These are phyloP conservation scores for Clamator glandarius DNA, from an alignment of 2,797 vertebrate species.

Conservation along the genomic window DNA sequence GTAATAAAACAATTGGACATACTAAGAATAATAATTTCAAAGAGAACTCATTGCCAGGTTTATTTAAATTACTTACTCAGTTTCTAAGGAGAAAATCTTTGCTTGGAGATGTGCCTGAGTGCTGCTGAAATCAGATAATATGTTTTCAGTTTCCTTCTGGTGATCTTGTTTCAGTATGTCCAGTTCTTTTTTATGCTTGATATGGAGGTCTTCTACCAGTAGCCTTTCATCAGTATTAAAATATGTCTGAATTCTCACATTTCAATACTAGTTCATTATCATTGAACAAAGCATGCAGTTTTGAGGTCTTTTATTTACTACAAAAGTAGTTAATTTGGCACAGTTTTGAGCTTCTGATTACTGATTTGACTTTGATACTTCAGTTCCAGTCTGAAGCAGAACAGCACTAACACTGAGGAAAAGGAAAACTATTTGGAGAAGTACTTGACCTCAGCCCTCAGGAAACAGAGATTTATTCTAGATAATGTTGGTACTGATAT, in stretches of 20 bases:
- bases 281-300: neutral
- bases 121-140: conserved; percentile 87
- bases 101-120: conserved; percentile 86
- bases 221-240: conserved; percentile 54
- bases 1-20: neutral
- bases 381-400: neutral
- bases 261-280: neutral
- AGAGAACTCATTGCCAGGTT: neutral
- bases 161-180: conserved; percentile 84
- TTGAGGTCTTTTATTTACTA: neutral
- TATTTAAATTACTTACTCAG: conserved; percentile 76
- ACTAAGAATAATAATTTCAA: neutral
- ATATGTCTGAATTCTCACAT: neutral
- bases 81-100: conserved; percentile 89
- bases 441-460: neutral
- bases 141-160: conserved; percentile 83
- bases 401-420: neutral
- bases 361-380: neutral
- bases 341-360: neutral
- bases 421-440: neutral
- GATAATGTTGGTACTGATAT: neutral
- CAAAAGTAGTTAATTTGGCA: neutral
- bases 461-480: neutral
- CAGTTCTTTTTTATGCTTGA: conserved; percentile 78
- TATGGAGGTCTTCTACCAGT: conserved; percentile 71